These are phyloP conservation scores for Myanophis thanlyinensis DNA, from an alignment of 2,113 vertebrate genomes.

Conservation along the genomic window DNA sequence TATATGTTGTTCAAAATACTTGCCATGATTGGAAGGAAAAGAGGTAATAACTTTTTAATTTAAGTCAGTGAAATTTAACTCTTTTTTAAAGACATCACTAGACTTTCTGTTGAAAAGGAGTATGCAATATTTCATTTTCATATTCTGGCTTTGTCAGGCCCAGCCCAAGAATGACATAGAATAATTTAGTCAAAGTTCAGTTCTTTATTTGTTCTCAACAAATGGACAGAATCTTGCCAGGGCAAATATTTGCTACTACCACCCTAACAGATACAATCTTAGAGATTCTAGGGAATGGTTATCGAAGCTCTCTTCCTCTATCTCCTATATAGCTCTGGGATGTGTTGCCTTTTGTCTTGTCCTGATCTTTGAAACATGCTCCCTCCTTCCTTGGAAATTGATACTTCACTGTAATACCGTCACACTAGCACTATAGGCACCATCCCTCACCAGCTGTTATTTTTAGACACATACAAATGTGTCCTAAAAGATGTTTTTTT, in stretches of 20 bases:
- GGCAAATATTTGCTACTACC: background rate
- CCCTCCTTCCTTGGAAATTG: background rate
- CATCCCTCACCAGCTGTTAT: background rate
- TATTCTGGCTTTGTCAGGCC: constrained; percentile 18
- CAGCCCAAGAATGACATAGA: background rate
- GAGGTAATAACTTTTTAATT: background rate
- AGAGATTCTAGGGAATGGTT: background rate
- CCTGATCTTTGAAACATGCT: background rate
- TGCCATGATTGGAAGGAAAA: background rate
- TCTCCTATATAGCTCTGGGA: background rate
- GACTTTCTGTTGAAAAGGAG: constrained; percentile 61
- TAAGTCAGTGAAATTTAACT: constrained; percentile 55
- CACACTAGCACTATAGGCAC: background rate
- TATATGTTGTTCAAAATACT: background rate
- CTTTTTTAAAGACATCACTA: constrained; percentile 42
- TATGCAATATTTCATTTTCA: constrained; percentile 58
- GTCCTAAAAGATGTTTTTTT: constrained; percentile 16
- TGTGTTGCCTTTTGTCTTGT: background rate
- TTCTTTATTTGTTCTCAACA: background rate
- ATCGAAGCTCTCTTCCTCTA: background rate
- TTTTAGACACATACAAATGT: constrained; percentile 35
- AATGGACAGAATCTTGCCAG: background rate
- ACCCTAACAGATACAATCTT: background rate
- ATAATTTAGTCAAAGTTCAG: background rate
- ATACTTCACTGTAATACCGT: background rate